A percentile compares a stretch with the other conserved stretches of the same genome.
Conservation (phyloP, 2,113 vertebrate genomes). For the Anguilla rostrata region DNA sequence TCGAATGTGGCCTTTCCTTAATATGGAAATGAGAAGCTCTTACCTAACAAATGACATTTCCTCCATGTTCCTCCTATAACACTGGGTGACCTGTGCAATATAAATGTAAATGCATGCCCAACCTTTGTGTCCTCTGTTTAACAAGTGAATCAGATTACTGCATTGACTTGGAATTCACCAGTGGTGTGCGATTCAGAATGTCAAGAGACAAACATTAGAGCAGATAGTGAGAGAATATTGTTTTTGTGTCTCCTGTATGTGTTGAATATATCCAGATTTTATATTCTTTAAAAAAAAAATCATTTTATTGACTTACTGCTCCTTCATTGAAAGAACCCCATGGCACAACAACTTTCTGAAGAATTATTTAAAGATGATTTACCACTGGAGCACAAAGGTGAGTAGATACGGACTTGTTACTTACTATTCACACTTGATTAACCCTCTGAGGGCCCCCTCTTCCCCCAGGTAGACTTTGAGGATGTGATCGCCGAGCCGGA, state of each 20-base stretch:
- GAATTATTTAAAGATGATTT: too few relatives aligned
- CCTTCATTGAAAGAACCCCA: too few relatives aligned
- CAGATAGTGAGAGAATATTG: too few relatives aligned
- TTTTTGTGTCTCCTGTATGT: too few relatives aligned
- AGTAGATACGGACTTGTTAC: too few relatives aligned
- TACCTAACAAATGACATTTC: neutral
- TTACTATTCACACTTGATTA: too few relatives aligned
- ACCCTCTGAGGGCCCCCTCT: neutral
- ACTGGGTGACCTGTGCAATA: neutral
- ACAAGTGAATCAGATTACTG: neutral
- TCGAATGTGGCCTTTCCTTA: neutral
- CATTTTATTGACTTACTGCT: too few relatives aligned
- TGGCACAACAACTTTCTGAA: too few relatives aligned
- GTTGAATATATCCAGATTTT: too few relatives aligned
- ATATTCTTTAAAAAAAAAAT: too few relatives aligned
- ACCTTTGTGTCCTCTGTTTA: neutral
- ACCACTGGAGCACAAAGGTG: too few relatives aligned
- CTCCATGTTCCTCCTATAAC: neutral
- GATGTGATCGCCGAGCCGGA: constrained; percentile 92
- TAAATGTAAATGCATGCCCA: neutral
- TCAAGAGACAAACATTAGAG: too few relatives aligned
- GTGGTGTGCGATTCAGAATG: neutral
- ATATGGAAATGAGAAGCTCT: neutral
- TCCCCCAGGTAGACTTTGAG: constrained; percentile 87
- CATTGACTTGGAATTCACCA: neutral